A percentile compares a stretch with the other conserved stretches of the same genome.
Conservation (phyloP, 1,140 invertebrate genomes). For the Ooceraea biroi region DNA sequence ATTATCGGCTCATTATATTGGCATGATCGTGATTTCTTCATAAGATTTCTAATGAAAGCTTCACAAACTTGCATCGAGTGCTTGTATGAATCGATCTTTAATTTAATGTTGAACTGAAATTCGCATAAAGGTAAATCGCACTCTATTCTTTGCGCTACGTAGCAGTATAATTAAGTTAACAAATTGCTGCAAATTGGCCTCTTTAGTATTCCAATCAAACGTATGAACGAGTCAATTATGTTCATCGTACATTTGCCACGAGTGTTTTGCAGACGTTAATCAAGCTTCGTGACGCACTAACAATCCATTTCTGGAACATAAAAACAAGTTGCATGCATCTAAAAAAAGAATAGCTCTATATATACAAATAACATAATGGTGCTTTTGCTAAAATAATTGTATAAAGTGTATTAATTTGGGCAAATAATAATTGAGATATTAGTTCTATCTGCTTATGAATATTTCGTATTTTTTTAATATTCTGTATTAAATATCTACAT, state of each 20-base stretch:
- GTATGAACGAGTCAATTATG: slow-evolving; percentile 67
- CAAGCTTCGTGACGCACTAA: neutral
- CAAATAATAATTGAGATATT: neutral
- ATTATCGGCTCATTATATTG: too few species aligned
- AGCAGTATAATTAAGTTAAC: slow-evolving; percentile 74
- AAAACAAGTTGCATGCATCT: neutral
- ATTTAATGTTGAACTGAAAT: slow-evolving; percentile 66
- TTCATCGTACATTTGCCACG: slow-evolving; percentile 15
- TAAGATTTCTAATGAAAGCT: neutral
- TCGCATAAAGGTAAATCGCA: slow-evolving; percentile 71
- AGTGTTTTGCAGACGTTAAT: slow-evolving; percentile 52
- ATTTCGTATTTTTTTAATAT: neutral
- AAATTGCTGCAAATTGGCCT: slow-evolving; percentile 73
- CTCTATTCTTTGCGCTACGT: slow-evolving; percentile 44
- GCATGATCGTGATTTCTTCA: neutral
- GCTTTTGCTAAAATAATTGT: neutral
- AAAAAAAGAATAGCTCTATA: slow-evolving; percentile 2
- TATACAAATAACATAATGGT: neutral
- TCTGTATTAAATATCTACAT: neutral
- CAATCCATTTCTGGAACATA: neutral
- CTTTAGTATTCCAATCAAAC: slow-evolving; percentile 66
- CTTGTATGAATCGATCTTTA: slow-evolving; percentile 65
- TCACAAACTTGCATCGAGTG: neutral
- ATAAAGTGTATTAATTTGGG: neutral
- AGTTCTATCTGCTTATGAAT: neutral